A percentile compares a stretch with the other conserved stretches of the same genome.
phyloP scores from a whole-genome alignment of 2,888 invertebrate species.

The Falcaria lacertinaria region DNA sequence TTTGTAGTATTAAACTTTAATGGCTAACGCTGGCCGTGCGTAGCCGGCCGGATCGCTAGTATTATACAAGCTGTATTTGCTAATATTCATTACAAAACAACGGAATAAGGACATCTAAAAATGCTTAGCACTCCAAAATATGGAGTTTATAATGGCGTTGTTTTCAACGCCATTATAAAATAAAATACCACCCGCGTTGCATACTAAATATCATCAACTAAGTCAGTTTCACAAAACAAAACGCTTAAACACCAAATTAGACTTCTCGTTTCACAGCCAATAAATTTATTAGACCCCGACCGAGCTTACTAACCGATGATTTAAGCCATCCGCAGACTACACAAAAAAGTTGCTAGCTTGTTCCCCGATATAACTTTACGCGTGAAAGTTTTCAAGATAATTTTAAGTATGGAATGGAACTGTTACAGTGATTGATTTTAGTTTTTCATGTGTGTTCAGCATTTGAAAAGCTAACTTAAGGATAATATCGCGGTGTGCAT shows the following conservation, averaged over 20 bases:
- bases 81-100: too few species aligned
- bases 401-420: too few species aligned
- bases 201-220: slow-evolving; percentile 25
- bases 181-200: slow-evolving; percentile 35
- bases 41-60: too few species aligned
- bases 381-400: not conserved
- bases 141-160: slow-evolving; percentile 7
- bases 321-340: slow-evolving; percentile 20
- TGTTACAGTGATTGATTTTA: too few species aligned
- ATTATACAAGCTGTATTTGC: too few species aligned
- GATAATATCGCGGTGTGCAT: too few species aligned
- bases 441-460: too few species aligned
- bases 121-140: not conserved
- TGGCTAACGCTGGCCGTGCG: too few species aligned
- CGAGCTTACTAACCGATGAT: slow-evolving; percentile 31
- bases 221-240: slow-evolving; percentile 40
- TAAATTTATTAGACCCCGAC: slow-evolving; percentile 56
- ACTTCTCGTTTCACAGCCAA: slow-evolving; percentile 57
- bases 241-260: slow-evolving; percentile 49
- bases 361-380: slow-evolving; percentile 12
- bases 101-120: not conserved
- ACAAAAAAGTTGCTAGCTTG: slow-evolving; percentile 11
- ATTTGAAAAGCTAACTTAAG: too few species aligned
- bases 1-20: too few species aligned
- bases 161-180: too few species aligned